A percentile compares a stretch with the other conserved stretches of the same genome.
Conservation (phyloP, 2,888 invertebrate genomes). For the Diabrotica balteata region DNA sequence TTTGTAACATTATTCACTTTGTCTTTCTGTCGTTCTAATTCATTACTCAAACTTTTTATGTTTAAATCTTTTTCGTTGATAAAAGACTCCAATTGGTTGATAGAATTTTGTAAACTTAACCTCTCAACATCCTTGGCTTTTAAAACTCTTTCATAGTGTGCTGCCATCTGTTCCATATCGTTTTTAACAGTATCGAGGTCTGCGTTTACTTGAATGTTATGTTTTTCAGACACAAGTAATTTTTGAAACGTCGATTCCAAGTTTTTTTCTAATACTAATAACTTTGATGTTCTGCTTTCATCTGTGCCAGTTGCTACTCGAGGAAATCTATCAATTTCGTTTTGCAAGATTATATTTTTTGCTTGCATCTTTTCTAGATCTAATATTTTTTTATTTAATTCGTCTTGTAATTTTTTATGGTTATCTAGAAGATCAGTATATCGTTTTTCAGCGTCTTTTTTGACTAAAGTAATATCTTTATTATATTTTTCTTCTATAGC, state of each 20-base stretch:
- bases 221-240: slow-evolving; percentile 66
- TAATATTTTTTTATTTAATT: slow-evolving; percentile 66
- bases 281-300: slow-evolving; percentile 50
- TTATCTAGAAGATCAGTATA: slow-evolving; percentile 65
- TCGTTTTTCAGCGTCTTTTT: slow-evolving; percentile 67
- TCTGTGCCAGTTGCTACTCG: slow-evolving; percentile 57
- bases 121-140: slow-evolving; percentile 69
- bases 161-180: slow-evolving; percentile 67
- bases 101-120: slow-evolving; percentile 57
- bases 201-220: slow-evolving; percentile 65
- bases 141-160: slow-evolving; percentile 64
- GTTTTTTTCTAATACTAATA: slow-evolving; percentile 65
- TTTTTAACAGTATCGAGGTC: slow-evolving; percentile 67
- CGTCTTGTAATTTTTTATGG: slow-evolving; percentile 65
- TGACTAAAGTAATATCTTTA: slow-evolving; percentile 66
- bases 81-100: slow-evolving; percentile 58
- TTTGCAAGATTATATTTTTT: slow-evolving; percentile 65
- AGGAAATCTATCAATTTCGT: slow-evolving; percentile 59
- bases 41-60: slow-evolving; percentile 47
- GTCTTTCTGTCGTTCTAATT: slow-evolving; percentile 39
- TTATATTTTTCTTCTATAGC: slow-evolving; percentile 66
- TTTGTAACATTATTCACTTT: slow-evolving; percentile 51
- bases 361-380: slow-evolving; percentile 64
- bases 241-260: slow-evolving; percentile 68
- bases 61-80: slow-evolving; percentile 53